Base-by-base conservation (phyloP, 2,888 invertebrate genomes). In the Amiota mariae region DNA sequence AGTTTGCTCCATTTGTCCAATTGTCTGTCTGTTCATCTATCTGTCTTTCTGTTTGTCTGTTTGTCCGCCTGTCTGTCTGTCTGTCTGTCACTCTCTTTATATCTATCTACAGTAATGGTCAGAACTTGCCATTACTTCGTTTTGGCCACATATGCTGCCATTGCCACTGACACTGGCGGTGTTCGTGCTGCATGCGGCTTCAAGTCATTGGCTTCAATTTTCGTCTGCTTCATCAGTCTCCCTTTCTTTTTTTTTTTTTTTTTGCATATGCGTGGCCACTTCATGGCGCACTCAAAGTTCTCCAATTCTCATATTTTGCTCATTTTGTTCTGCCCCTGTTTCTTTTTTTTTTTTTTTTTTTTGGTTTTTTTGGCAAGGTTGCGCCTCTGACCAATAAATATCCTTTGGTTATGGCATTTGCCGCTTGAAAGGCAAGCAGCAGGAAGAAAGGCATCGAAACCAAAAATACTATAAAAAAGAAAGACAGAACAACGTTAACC, bases 341-440 rank as follows among this genome's bases (percentile, higher is more conserved):
- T 75, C 71, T 79, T 24, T 2, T 36, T 36, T 36, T 36, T 36
- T 36, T 36, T 36, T 4, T 36, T 36, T 36, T 36, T 36, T 36
- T 36, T 36, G 36, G 36, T 36, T 6, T 36, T 36, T 84, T 75
- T 86, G 82, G 83, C 86, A 86, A 86, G 86, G 84, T 84, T 84
- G 85, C 85, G 83, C 86, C 85, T 85, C 77, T 79, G 76, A 84
- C 76, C 85, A 85, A 84, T 84, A 84, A 84, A 84, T 84, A 84
- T 86, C 77, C 82, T 76, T 73, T 77, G 83, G 79, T 77, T 80
- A 81, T 83, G 67, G 48, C 67, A 68, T 68, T 68, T 68, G 51
- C 67, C 51, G 51, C 66, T 68, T 68, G 54, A 51, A 59, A 59
- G 59, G 11, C 63, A 63, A 63, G 36, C 15, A 63, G 63, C 36